Evolutionary conservation across 2,113 vertebrate species (phyloP), one percentile per base, ranked within the genome.

Genomic region (Pangasianodon gigas): DNA sequence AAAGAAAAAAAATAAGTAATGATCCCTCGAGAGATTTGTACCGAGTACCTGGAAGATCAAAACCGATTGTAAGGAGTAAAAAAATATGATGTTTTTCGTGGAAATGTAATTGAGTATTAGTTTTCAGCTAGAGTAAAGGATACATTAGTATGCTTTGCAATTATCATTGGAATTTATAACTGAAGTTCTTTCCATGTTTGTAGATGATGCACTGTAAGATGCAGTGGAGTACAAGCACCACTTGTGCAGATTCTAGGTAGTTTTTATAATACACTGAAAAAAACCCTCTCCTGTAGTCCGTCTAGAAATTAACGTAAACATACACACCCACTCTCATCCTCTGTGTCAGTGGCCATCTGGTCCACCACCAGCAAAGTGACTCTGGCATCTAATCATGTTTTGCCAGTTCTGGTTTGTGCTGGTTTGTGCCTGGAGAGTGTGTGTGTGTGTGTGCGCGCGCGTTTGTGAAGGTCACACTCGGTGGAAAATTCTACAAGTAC

Each of bases 371-470:
- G 58, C 51, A 87, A 89, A 91, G 65, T 74, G 65, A 80, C 58
- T 87, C 85, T 91, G 90, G 80, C 90, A 89, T 91, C 56, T 91
- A 89, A 89, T 91, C 90, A 89, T 89, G 90, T 89, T 71, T 89
- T 87, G 80, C 90, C 85, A 87, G 26, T 69, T 87, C 58, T 77
- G 65, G 69, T 89, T 89, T 89, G 69, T 87, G 88, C 84, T 87
- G 75, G 83, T 0, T 26, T 74, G 62, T 91, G 84, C 83, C 77
- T 89, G 87, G 24, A 60, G 54, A 77, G 54, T 54, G 85, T 87
- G 58, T 37, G 32, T 48, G 44, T 77, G 74, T 77, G 74, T 77
- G 74, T 77, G 19, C 46, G 41, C 46, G 74, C 46, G 41, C 46
- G 37, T 71, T 51, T 74, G 37, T 75, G 71, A 37, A 41, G 71